phyloP scores from a whole-genome alignment of 1,140 invertebrate genomes.

The Zaprionus africanus region DNA sequence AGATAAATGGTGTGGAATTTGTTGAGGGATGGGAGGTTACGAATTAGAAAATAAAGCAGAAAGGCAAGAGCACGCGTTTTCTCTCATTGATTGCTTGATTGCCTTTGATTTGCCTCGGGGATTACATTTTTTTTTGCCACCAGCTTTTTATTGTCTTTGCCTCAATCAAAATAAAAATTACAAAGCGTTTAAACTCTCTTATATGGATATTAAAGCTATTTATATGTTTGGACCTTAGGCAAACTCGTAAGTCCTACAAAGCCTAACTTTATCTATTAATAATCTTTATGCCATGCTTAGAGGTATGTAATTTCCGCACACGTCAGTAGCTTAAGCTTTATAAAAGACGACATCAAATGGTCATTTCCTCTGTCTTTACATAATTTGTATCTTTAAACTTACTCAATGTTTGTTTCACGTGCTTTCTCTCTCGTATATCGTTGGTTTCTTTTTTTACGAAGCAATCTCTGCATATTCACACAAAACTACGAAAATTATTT shows the following conservation, averaged over 20 bases:
- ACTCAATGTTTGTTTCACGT: constrained; percentile 6
- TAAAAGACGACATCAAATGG: neutral
- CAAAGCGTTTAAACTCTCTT: neutral
- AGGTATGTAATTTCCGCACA: neutral
- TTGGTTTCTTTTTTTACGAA: constrained; percentile 12
- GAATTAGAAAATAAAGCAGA: constrained; percentile 5
- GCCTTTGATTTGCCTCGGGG: neutral
- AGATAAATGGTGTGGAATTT: neutral
- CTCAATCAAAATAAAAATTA: constrained; percentile 1
- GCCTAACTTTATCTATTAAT: neutral
- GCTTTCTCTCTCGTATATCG: constrained; percentile 9
- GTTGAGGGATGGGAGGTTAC: neutral
- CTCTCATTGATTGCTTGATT: constrained; percentile 7
- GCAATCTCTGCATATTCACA: constrained; percentile 11
- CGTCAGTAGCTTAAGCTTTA: neutral
- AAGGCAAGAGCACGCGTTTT: constrained; percentile 20
- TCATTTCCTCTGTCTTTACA: constrained; percentile 10
- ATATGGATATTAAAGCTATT: no score
- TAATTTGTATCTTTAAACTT: neutral
- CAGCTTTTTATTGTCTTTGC: neutral
- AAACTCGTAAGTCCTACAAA: neutral
- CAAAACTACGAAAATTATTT: constrained; percentile 8
- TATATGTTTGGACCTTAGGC: neutral
- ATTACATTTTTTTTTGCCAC: neutral
- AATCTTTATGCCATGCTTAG: neutral